Evolutionary conservation across 2,888 invertebrate genomes (phyloP).

Genomic region (Macaria liturata): DNA sequence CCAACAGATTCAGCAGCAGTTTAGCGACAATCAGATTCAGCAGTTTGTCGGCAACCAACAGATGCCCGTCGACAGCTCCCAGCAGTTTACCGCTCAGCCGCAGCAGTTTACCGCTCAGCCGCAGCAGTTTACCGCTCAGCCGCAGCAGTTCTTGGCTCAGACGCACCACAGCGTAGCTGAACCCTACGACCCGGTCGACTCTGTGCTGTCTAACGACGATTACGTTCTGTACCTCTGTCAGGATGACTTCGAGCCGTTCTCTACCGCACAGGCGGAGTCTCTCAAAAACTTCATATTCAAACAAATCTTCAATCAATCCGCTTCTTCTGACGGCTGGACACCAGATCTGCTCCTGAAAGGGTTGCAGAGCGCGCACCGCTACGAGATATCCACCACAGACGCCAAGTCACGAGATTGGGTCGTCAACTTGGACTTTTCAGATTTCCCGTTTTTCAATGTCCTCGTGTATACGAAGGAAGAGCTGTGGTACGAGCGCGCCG

Average conservation of each 20-base stretch:
- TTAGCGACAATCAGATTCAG: slow-evolving; percentile 2
- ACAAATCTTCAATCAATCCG: slow-evolving; percentile 54
- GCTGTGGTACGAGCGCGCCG: slow-evolving; percentile 72
- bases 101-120: background rate
- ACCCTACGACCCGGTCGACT: background rate
- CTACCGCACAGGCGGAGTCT: slow-evolving; percentile 47
- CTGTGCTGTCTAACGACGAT: slow-evolving; percentile 7
- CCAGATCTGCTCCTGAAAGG: slow-evolving; percentile 62
- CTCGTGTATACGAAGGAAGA: slow-evolving; percentile 70
- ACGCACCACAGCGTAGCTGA: too few species aligned
- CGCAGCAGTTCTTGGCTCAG: too few species aligned
- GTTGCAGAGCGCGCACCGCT: slow-evolving; percentile 56
- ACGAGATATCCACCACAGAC: slow-evolving; percentile 62
- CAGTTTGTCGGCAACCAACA: too few species aligned
- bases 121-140: too few species aligned
- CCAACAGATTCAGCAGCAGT: slow-evolving; percentile 1
- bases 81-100: background rate
- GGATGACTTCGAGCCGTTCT: slow-evolving; percentile 63
- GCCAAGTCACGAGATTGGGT: slow-evolving; percentile 63
- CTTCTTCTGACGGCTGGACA: slow-evolving; percentile 49
- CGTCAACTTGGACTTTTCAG: slow-evolving; percentile 57
- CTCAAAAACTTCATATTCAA: slow-evolving; percentile 59
- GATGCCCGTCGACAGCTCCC: background rate
- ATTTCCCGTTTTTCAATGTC: slow-evolving; percentile 56
- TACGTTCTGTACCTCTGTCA: slow-evolving; percentile 64